Base-by-base conservation (phyloP, 2,113 vertebrate genomes). In the Microcebus murinus region DNA sequence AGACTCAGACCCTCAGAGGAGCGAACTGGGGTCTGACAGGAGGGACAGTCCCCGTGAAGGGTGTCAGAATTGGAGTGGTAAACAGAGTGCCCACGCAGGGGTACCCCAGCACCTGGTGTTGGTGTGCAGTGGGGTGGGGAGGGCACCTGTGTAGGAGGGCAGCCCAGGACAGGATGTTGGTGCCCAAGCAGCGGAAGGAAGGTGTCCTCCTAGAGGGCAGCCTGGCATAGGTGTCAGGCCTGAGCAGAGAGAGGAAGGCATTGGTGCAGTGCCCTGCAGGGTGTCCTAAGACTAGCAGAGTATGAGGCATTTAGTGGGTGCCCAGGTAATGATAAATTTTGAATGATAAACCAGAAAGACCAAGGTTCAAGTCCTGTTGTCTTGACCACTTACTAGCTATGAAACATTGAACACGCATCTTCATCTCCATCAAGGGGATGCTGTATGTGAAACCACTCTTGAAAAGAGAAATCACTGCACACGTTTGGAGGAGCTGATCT, bases 1-100 rank as follows among this genome's bases (percentile, higher is more conserved):
- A 20, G 10, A 36, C 61, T 90, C 36, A 17, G 50, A 34, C 14
- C n/a, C 87, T 3, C 31, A 82, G 50, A 55, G n/a, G n/a, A 34
- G 5, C 7, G 34, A 90, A n/a, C 20, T 90, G 17, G 23, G 18
- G 1, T 67, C 59, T 84, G 27, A 17, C 45, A 31, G 23, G 29
- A 71, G 31, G n/a, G 25, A n/a, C n/a, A 13, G 27, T 18, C 25
- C 8, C 36, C 14, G 3, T 0, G 27, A 3, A 3, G 5, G 3
- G 27, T 27, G 20, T 55, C 31, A 89, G 67, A 39, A 39, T 11
- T 31, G 2, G 1, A 55, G 18, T n/a, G 68, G 8, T 52, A 55
- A 42, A 1, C 3, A 39, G 14, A 27, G 48, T 15, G 15, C 50
- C 13, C 59, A 0, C 13, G 34, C 14, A 39, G 20, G 25, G 3